Base-by-base conservation (phyloP, 1,140 invertebrate genomes). In the Acromyrmex heyeri region DNA sequence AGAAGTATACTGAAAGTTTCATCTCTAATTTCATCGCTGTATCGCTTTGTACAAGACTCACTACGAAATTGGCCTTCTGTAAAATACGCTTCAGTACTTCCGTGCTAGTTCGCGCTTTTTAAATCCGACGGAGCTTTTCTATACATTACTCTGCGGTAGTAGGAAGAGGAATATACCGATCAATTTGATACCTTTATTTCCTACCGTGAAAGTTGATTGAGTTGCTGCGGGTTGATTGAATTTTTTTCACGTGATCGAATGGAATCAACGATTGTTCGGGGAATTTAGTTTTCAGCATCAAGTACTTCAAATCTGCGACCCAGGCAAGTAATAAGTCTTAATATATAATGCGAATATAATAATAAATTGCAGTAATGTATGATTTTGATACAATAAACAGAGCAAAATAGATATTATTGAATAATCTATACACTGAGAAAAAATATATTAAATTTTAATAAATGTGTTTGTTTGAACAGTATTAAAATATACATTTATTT, bases 161-260 rank as follows among this genome's bases (percentile, higher is more conserved):
- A 34, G 57, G 30, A 44, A 69, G n/a, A 62, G 59, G 4, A 59
- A 75, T 69, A 69, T 78, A 90, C 76, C 85, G 65, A 89, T 73
- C 85, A 83, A 89, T 90, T 89, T 77, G 77, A 61, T 65, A 86
- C 76, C 78, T 89, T 89, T 85, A 87, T 86, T 87, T 78, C 76
- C 72, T 78, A 79, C 64, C 85, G 76, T 87, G 88, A 87, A 89
- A 90, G 78, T 87, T 90, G 88, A 90, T 87, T 67, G 88, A 90
- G 88, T 73, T 89, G 85, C 85, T 62, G 61, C 72, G 72, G 73
- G 75, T 83, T 87, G 88, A 90, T 90, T 83, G 88, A 87, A 89
- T 82, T 89, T 72, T 82, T 88, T 85, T 85, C 27, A 77, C 24
- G 57, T 82, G 34, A 67, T 48, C 59, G 30, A 53, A 53, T 14